phyloP scores from a whole-genome alignment of 1,140 invertebrate genomes.

The Eurosta solidaginis region DNA sequence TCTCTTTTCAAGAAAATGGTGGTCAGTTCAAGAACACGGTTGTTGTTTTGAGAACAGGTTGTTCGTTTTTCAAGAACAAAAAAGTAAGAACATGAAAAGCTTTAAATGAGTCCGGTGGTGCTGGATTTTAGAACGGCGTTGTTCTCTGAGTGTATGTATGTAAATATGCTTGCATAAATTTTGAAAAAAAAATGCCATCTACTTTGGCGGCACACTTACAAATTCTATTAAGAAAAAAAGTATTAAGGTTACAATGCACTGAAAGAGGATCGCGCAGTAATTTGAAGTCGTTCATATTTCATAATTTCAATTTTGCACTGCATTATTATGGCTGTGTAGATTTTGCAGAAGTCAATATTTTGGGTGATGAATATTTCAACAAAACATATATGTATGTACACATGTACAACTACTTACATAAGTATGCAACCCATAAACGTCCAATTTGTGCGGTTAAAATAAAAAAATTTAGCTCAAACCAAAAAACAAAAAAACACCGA shows the following conservation, averaged over 20 bases:
- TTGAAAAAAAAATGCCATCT: background rate
- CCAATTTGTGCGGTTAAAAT: background rate
- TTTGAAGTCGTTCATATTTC: background rate
- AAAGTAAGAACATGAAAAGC: no score
- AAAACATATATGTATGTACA: background rate
- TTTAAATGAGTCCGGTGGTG: no score
- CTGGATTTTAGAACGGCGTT: no score
- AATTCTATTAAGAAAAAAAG: background rate
- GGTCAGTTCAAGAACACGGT: no score
- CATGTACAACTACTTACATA: background rate
- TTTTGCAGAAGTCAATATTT: background rate
- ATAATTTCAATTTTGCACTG: background rate
- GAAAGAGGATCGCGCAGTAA: background rate
- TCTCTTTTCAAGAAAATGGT: no score
- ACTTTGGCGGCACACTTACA: background rate
- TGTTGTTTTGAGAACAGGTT: no score
- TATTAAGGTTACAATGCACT: background rate
- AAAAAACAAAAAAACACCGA: background rate
- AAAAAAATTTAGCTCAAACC: background rate
- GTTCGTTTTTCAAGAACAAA: no score
- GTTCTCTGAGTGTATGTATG: background rate
- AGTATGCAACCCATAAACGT: background rate
- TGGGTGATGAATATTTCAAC: conserved; percentile 5
- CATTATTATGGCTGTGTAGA: no score
- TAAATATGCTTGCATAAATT: background rate